A percentile compares a stretch with the other conserved stretches of the same genome.
phyloP scores from a whole-genome alignment of 2,797 vertebrate genomes.

The Apogon talboti region DNA sequence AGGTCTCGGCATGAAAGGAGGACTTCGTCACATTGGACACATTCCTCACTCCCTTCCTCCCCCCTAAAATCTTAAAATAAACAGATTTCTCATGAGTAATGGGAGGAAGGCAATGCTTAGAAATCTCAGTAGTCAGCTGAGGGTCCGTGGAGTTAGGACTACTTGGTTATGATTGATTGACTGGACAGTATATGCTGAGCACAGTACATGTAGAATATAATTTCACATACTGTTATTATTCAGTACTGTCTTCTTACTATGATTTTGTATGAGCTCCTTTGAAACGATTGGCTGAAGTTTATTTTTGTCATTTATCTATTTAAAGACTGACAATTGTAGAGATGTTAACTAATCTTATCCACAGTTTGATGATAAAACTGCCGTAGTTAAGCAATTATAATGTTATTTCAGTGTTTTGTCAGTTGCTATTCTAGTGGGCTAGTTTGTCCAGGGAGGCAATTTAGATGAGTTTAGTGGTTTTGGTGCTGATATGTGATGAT shows the following conservation, averaged over 20 bases:
- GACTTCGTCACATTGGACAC: conserved; percentile 64
- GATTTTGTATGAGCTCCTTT: neutral
- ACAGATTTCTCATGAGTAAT: conserved; percentile 62
- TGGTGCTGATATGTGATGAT: too few species aligned
- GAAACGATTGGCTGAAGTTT: neutral
- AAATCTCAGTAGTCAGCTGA: conserved; percentile 22
- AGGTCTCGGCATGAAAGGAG: conserved; percentile 69
- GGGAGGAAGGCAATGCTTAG: conserved; percentile 34
- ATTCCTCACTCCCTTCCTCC: conserved; percentile 66
- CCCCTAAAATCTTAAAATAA: conserved; percentile 77
- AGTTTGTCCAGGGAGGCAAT: too few species aligned
- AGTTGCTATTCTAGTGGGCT: too few species aligned
- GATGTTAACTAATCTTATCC: too few species aligned
- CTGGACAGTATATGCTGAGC: neutral
- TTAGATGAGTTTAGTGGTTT: too few species aligned
- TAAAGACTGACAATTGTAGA: too few species aligned
- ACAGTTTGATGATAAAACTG: too few species aligned
- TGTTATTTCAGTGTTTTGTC: too few species aligned
- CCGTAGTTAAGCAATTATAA: too few species aligned
- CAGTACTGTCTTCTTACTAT: too few species aligned
- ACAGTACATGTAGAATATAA: too few species aligned
- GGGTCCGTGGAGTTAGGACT: neutral
- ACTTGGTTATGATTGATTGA: neutral
- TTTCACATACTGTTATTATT: too few species aligned
- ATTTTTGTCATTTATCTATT: neutral